Percentiles rank a stretch among this genome's conserved stretches.
Evolutionary conservation across 53 echinoderm and acorn worm genomes (phyloP).

Genomic region (Echinometra lucunter): DNA sequence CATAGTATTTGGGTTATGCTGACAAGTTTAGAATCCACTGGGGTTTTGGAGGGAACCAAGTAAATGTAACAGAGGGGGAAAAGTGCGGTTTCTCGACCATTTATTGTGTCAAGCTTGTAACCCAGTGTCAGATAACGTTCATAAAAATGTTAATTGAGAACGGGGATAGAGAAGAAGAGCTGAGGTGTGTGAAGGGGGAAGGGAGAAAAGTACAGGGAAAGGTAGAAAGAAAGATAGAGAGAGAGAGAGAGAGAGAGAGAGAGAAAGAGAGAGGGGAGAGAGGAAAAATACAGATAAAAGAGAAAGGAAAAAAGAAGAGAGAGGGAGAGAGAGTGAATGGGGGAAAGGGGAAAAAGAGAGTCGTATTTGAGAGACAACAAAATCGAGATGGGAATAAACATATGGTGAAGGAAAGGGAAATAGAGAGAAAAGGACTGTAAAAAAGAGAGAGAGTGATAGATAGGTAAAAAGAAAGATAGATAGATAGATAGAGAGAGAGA

Average conservation of each 20-base stretch:
- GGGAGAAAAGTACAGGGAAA: background rate
- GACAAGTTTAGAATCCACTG: constrained; percentile 49
- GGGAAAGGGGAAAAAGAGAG: too few species aligned
- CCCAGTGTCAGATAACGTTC: constrained; percentile 68
- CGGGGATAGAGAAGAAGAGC: too few species aligned
- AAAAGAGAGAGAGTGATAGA: background rate
- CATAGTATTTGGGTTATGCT: constrained; percentile 58
- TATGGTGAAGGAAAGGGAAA: too few species aligned
- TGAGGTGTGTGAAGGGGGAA: too few species aligned
- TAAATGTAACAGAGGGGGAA: constrained; percentile 60
- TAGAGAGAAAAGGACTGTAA: too few species aligned
- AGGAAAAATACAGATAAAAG: background rate
- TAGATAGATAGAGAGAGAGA: background rate
- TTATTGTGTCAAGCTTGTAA: constrained; percentile 71
- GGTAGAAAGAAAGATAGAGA: background rate
- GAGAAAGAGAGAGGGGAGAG: background rate
- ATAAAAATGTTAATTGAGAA: constrained; percentile 65
- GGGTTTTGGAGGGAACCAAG: constrained; percentile 35
- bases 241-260: background rate
- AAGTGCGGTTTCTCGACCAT: constrained; percentile 69
- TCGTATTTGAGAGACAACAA: too few species aligned
- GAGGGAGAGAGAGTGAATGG: background rate
- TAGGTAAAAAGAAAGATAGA: background rate
- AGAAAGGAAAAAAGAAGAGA: background rate
- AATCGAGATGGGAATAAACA: too few species aligned